Conservation (phyloP, 1,140 invertebrate genomes). For the Idris sp. region DNA sequence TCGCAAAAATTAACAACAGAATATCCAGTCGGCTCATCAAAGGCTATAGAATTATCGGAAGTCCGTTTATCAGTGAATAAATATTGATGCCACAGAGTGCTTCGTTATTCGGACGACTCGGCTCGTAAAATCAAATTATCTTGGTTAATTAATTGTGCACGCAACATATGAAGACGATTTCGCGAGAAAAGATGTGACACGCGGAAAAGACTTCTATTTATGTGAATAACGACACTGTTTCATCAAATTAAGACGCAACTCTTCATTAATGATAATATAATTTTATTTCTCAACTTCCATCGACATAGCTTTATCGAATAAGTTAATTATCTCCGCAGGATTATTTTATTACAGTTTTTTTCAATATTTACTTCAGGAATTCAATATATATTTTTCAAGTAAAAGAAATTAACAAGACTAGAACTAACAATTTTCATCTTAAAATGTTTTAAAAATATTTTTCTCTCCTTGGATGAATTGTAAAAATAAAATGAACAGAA, state of each 20-base stretch:
- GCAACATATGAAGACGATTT: constrained; percentile 32
- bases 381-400: too few relatives aligned
- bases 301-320: constrained; percentile 36
- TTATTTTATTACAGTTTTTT: not conserved
- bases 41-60: constrained; percentile 52
- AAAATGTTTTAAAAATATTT: too few relatives aligned
- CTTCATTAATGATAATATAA: constrained; percentile 51
- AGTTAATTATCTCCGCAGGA: not conserved
- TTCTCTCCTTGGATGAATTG: too few relatives aligned
- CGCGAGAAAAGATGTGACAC: constrained; percentile 29
- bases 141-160: constrained; percentile 64
- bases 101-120: constrained; percentile 58
- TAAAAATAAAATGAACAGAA: too few relatives aligned
- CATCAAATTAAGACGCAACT: constrained; percentile 65
- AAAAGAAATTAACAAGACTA: too few relatives aligned
- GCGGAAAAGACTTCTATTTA: constrained; percentile 44
- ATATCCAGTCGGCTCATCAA: constrained; percentile 42
- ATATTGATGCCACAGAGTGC: constrained; percentile 55
- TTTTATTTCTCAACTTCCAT: constrained; percentile 33
- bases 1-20: constrained; percentile 30
- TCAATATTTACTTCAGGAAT: too few relatives aligned
- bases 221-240: constrained; percentile 34
- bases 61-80: constrained; percentile 60
- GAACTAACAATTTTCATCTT: too few relatives aligned
- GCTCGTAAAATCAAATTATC: constrained; percentile 64